These are phyloP conservation scores for Ennomos erosarius DNA, from an alignment of 2,888 invertebrate genomes.

Conservation along the genomic window DNA sequence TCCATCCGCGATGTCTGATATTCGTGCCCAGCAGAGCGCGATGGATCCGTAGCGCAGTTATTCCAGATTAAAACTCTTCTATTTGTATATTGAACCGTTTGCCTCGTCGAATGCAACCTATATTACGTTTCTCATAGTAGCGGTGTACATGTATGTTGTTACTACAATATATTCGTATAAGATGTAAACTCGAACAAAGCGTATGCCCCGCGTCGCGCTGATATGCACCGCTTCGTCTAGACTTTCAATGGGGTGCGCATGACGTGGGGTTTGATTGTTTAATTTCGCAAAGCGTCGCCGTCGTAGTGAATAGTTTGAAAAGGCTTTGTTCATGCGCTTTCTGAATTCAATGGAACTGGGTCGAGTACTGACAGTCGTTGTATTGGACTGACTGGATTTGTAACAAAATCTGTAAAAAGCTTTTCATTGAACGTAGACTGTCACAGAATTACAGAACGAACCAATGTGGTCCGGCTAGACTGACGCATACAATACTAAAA, in stretches of 20 bases:
- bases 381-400: constrained; percentile 11
- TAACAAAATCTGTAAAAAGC: constrained; percentile 27
- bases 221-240: constrained; percentile 30
- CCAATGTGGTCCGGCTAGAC: too few species aligned
- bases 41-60: constrained; percentile 44
- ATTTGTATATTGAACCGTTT: constrained; percentile 34
- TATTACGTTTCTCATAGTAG: constrained; percentile 14
- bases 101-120: constrained; percentile 22
- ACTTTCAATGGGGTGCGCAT: constrained; percentile 30
- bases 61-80: constrained; percentile 49
- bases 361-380: constrained; percentile 11
- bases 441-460: too few species aligned
- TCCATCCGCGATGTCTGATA: constrained; percentile 48
- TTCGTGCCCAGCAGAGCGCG: constrained; percentile 48
- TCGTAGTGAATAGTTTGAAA: constrained; percentile 31
- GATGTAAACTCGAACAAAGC: constrained; percentile 13
- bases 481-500: too few species aligned
- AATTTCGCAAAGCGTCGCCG: constrained; percentile 31
- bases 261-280: constrained; percentile 35
- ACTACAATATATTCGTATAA: constrained; percentile 2
- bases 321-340: constrained; percentile 27
- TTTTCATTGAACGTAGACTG: constrained; percentile 11
- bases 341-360: constrained; percentile 30
- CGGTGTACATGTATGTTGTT: neutral
- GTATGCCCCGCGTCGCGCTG: constrained; percentile 18